Conservation (phyloP, 2,113 vertebrate genomes). For the Tragelaphus scriptus region DNA sequence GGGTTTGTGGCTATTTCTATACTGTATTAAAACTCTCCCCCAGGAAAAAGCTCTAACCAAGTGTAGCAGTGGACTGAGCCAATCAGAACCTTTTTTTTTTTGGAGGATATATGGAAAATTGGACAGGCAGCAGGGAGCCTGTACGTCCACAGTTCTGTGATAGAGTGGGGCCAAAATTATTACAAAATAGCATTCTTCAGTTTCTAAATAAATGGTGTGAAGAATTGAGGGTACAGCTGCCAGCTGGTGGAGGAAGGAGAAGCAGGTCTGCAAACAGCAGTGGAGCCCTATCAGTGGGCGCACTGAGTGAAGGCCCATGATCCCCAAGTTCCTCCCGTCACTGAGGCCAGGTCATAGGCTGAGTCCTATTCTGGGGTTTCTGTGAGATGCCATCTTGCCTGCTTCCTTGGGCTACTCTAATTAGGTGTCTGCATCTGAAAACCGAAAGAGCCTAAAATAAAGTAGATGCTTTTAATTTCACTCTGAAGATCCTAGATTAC, state of each 20-base stretch:
- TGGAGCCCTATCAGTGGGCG: not conserved
- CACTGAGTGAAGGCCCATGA: accelerated
- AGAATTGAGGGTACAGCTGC: not conserved
- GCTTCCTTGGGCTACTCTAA: not conserved
- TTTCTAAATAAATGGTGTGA: not conserved
- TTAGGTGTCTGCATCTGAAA: not conserved
- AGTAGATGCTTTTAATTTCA: not conserved
- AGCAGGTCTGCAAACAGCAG: too few species aligned
- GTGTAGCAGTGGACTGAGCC: not conserved
- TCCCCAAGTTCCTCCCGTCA: not conserved
- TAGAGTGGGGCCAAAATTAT: not conserved
- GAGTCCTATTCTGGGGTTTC: not conserved
- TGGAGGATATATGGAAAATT: not conserved
- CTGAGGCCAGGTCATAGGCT: not conserved
- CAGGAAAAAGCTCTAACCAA: not conserved
- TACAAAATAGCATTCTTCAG: not conserved
- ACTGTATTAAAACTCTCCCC: not conserved
- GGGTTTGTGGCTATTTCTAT: not conserved
- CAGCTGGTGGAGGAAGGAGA: not conserved
- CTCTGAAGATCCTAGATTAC: not conserved
- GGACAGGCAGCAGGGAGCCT: not conserved
- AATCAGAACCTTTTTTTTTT: not conserved
- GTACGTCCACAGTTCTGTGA: not conserved
- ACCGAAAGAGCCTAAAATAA: not conserved
- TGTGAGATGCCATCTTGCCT: not conserved